Evolutionary conservation across 1,140 invertebrate genomes (phyloP).

Genomic region (Drosophila lini): DNA sequence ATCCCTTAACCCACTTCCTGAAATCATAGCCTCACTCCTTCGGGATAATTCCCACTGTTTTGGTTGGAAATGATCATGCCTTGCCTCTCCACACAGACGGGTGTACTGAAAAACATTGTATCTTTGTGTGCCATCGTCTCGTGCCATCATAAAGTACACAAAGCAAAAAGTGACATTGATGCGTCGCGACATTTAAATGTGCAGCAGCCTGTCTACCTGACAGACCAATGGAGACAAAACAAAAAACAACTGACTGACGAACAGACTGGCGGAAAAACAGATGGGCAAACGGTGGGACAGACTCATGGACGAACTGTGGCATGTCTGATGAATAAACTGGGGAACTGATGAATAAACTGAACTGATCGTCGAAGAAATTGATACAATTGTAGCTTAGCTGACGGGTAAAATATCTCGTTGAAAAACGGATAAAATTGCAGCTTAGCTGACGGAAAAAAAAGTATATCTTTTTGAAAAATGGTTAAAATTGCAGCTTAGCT

Average conservation of each 20-base stretch:
- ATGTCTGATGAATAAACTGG: constrained; percentile 1
- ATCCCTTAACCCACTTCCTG: constrained; percentile 44
- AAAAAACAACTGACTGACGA: constrained; percentile 1
- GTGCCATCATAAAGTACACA: constrained; percentile 49
- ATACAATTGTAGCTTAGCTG: background rate
- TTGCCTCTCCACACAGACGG: constrained; percentile 24
- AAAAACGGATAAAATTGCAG: background rate
- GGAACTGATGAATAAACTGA: background rate
- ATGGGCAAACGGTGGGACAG: background rate
- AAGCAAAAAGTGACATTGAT: constrained; percentile 55
- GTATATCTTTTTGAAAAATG: background rate
- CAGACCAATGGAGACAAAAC: constrained; percentile 19
- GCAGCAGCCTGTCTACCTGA: constrained; percentile 43
- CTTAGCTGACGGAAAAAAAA: background rate
- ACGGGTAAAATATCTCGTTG: background rate
- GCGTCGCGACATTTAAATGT: constrained; percentile 67
- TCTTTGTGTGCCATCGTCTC: constrained; percentile 34
- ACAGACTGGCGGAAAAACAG: background rate
- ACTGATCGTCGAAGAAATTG: background rate
- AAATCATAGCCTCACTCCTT: constrained; percentile 30
- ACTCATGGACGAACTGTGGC: background rate
- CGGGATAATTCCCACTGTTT: constrained; percentile 19
- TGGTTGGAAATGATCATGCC: constrained; percentile 29
- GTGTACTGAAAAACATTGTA: constrained; percentile 22
- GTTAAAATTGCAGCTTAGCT: background rate